Conservation (phyloP, 64 coral and sea anemone genomes). For the Actinia tenebrosa region DNA sequence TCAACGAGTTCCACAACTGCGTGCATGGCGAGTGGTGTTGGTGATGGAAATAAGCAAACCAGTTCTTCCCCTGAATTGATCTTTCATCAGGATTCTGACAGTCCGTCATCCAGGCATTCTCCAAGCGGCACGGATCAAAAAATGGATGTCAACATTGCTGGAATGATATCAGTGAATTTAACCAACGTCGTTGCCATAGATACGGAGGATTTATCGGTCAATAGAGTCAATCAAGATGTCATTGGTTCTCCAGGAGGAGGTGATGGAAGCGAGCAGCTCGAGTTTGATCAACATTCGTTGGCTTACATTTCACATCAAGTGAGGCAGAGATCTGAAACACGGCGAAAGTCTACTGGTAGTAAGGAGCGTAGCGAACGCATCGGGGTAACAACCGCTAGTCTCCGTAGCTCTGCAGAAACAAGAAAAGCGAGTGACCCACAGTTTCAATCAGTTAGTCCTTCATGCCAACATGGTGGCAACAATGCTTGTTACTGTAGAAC, state of each 20-base stretch:
- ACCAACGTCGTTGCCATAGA: not conserved
- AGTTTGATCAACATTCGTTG: not conserved
- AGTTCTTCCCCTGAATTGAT: not conserved
- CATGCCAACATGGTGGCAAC: not conserved
- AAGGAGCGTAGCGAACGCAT: not conserved
- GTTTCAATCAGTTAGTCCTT: not conserved
- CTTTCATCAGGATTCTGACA: not conserved
- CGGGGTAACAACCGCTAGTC: not conserved
- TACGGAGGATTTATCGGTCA: not conserved
- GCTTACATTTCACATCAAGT: not conserved
- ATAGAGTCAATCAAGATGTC: not conserved
- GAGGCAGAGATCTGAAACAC: not conserved
- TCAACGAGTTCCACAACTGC: not conserved
- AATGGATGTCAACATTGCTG: not conserved
- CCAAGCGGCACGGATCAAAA: not conserved
- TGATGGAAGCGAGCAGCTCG: not conserved
- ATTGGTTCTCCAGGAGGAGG: not conserved
- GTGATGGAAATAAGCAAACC: not conserved
- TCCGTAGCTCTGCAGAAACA: not conserved
- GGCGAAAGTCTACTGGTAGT: not conserved
- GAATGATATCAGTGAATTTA: not conserved
- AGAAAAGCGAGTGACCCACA: not conserved
- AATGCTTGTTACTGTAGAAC: not conserved
- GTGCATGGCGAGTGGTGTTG: not conserved
- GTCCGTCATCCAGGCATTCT: not conserved